Conservation (phyloP, 2,113 vertebrate genomes). For the Mus pahari region DNA sequence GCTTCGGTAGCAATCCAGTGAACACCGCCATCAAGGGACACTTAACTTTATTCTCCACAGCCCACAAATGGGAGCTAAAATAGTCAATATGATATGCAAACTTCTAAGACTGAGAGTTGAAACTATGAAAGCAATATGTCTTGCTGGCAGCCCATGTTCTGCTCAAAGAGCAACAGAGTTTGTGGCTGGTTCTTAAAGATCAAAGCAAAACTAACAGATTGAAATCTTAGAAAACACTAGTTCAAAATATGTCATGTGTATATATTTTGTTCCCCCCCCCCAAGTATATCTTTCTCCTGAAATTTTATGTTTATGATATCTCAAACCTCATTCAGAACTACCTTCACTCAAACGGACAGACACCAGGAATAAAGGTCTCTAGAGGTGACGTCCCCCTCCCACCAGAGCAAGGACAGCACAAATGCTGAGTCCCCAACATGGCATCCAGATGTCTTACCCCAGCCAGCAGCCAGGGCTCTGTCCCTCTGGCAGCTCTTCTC, state of each 20-base stretch:
- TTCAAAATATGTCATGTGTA: background rate
- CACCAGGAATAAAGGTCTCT: background rate
- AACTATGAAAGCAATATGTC: slow-evolving; percentile 17
- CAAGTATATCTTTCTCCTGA: background rate
- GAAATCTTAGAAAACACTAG: background rate
- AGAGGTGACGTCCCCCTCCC: background rate
- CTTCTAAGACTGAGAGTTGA: background rate
- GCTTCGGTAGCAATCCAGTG: background rate
- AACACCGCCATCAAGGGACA: background rate
- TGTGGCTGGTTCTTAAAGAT: background rate
- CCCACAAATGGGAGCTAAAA: background rate
- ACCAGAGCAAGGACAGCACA: background rate
- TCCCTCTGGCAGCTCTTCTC: background rate
- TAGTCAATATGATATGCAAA: background rate
- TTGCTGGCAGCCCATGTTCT: background rate
- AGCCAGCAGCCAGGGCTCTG: background rate
- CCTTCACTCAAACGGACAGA: background rate
- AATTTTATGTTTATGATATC: background rate
- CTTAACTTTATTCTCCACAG: background rate
- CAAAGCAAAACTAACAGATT: slow-evolving; percentile 14
- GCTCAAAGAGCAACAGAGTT: background rate
- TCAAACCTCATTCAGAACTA: background rate
- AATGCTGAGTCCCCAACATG: background rate
- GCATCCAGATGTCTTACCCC: background rate
- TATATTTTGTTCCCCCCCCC: background rate